Percentiles rank a stretch among this genome's conserved stretches.
These are phyloP conservation scores for Cyrtodaria siliqua DNA, from an alignment of 2,888 invertebrate species.

Conservation along the genomic window DNA sequence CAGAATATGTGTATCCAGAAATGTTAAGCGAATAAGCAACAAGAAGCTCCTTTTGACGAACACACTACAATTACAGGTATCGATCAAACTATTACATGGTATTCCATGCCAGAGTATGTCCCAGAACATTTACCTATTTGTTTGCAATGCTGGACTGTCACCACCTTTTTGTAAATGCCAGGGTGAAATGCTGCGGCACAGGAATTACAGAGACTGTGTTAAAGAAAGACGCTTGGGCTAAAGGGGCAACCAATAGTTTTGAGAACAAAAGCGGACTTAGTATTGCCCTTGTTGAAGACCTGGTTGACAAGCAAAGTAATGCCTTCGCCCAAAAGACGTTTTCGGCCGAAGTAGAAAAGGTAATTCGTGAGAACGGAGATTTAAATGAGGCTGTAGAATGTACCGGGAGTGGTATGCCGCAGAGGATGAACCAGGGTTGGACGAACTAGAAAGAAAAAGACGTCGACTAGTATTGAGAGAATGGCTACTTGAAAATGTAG, in stretches of 20 bases:
- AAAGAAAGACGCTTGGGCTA: conserved; percentile 26
- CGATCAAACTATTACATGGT: conserved; percentile 14
- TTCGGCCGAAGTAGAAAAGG: conserved; percentile 24
- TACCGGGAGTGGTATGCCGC: conserved; percentile 49
- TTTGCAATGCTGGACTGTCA: conserved; percentile 24
- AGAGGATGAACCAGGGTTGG: conserved; percentile 44
- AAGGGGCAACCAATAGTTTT: conserved; percentile 9
- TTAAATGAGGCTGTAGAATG: conserved; percentile 23
- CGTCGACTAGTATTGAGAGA: conserved; percentile 13
- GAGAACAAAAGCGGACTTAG: conserved; percentile 14
- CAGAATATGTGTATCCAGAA: conserved; percentile 25
- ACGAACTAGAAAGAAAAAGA: conserved; percentile 9
- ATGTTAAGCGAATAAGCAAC: conserved; percentile 4
- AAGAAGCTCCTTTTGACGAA: neutral
- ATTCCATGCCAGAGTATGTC: conserved; percentile 31
- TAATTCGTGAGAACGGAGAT: conserved; percentile 36
- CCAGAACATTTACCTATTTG: conserved; percentile 1
- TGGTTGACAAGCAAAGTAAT: conserved; percentile 27
- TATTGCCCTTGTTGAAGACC: conserved; percentile 12
- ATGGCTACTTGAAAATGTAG: conserved; percentile 29
- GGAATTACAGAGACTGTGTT: conserved; percentile 25
- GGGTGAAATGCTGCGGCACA: conserved; percentile 24
- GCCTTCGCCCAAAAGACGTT: conserved; percentile 25
- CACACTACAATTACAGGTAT: neutral
- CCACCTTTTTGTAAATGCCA: conserved; percentile 20